phyloP scores from a whole-genome alignment of 2,113 vertebrate genomes.

The Tyrannus savana region DNA sequence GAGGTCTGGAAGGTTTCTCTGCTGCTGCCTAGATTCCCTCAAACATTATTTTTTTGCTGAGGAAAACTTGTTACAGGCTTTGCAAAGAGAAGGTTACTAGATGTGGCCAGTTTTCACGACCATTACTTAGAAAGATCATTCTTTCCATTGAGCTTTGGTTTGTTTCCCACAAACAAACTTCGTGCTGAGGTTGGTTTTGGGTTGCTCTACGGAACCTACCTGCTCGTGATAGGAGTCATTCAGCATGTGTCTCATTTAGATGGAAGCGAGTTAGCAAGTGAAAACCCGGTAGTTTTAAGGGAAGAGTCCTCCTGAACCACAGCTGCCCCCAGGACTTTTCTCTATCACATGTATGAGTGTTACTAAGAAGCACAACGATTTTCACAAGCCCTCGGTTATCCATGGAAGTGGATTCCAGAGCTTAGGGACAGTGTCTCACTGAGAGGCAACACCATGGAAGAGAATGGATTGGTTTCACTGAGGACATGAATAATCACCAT shows the following conservation, averaged over 20 bases:
- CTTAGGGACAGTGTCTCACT: background rate
- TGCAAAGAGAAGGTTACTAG: background rate
- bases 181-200: background rate
- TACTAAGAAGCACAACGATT: accelerated
- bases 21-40: background rate
- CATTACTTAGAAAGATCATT: background rate
- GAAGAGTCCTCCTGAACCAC: background rate
- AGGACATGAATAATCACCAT: background rate
- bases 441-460: background rate
- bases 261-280: background rate
- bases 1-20: background rate
- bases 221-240: background rate
- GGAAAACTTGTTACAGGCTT: background rate
- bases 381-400: background rate
- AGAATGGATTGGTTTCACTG: background rate
- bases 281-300: background rate
- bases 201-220: background rate
- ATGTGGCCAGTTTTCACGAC: background rate
- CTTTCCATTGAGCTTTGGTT: background rate
- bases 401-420: background rate
- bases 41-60: background rate
- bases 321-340: background rate
- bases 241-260: accelerated
- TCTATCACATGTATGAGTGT: accelerated
- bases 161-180: background rate